Conservation (phyloP, 2,888 invertebrate species). For the Conops quadrifasciatus region DNA sequence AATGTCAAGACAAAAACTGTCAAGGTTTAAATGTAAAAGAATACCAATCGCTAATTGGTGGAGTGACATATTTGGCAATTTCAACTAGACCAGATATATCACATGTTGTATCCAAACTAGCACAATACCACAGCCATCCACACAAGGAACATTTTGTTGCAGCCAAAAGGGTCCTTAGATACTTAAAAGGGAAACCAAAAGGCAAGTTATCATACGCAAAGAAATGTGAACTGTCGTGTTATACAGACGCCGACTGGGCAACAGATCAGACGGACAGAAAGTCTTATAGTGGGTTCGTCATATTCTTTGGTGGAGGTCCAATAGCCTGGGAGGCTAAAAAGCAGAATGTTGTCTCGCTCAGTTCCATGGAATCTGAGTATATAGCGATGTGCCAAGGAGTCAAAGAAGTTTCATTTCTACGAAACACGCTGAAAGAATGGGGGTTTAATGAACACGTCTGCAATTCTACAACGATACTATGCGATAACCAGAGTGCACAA, state of each 20-base stretch:
- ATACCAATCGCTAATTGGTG: slow-evolving; percentile 38
- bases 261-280: not conserved
- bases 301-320: not conserved
- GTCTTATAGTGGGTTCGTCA: not conserved
- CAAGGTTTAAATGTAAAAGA: slow-evolving; percentile 27
- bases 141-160: slow-evolving; percentile 32
- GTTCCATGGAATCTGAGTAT: not conserved
- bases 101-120: slow-evolving; percentile 39
- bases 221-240: too few relatives aligned
- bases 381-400: not conserved
- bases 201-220: slow-evolving; percentile 18
- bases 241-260: not conserved
- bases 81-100: slow-evolving; percentile 40
- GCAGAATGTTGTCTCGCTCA: not conserved
- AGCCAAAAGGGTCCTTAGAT: slow-evolving; percentile 1
- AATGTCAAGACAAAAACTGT: slow-evolving; percentile 34
- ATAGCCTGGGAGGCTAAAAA: not conserved
- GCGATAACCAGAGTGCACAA: not conserved
- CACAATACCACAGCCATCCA: slow-evolving; percentile 42
- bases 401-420: not conserved
- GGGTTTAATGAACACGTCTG: slow-evolving; percentile 1
- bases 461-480: too few relatives aligned
- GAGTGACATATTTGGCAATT: slow-evolving; percentile 38
- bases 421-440: not conserved
- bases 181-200: slow-evolving; percentile 13